phyloP scores from a whole-genome alignment of 2,113 vertebrate species.

The Aspidoscelis tigris region DNA sequence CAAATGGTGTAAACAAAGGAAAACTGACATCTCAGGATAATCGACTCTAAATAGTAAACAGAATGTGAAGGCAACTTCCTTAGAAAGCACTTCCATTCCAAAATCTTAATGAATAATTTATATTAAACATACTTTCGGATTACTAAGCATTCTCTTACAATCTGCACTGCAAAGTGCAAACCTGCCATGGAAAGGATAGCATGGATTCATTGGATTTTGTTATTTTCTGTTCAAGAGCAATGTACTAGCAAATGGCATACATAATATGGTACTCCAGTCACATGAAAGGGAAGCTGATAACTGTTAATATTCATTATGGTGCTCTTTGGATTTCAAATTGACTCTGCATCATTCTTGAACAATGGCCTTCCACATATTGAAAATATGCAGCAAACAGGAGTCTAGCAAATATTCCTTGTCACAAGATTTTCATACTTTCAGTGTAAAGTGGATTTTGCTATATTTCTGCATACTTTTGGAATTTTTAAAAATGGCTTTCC shows the following conservation, averaged over 20 bases:
- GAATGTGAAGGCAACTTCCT: constrained; percentile 21
- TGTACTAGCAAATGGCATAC: background rate
- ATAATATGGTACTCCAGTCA: background rate
- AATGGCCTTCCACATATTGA: background rate
- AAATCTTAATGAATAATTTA: constrained; percentile 3
- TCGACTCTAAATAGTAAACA: constrained; percentile 31
- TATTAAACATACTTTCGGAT: background rate
- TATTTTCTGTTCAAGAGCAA: constrained; percentile 49
- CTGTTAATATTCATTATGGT: background rate
- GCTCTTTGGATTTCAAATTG: background rate
- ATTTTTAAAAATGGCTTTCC: too few species aligned
- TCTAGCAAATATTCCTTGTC: background rate
- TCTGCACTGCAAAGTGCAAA: background rate
- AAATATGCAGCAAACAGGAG: background rate
- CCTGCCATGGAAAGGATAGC: background rate
- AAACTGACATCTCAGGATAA: background rate
- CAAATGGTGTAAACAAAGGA: background rate
- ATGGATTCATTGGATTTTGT: constrained; percentile 11
- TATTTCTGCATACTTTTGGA: too few species aligned
- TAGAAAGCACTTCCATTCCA: constrained; percentile 10
- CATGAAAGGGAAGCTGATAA: background rate
- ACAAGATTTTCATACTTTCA: too few species aligned
- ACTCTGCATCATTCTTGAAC: background rate
- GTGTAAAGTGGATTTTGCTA: too few species aligned
- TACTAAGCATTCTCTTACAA: constrained; percentile 18